Evolutionary conservation across 2,113 vertebrate genomes (phyloP).

Genomic region (Neomonachus schauinslandi): DNA sequence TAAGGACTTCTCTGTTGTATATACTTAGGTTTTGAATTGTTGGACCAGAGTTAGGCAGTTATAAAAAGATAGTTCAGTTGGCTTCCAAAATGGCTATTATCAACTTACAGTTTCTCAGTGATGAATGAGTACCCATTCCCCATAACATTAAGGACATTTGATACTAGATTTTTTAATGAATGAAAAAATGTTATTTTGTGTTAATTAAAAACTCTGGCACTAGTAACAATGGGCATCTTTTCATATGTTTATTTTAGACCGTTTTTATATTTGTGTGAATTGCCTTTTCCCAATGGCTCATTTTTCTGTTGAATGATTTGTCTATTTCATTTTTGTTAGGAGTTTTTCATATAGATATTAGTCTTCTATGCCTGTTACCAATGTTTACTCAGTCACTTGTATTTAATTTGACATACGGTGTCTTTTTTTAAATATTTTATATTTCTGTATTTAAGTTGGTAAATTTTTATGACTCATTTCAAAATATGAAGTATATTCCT

Average conservation of each 20-base stretch:
- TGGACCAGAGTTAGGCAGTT: neutral
- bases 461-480: neutral
- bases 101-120: neutral
- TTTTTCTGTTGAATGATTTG: neutral
- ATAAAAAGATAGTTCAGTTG: slow-evolving; percentile 24
- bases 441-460: slow-evolving; percentile 9
- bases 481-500: neutral
- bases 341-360: neutral
- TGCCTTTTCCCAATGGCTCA: neutral
- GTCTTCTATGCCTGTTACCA: neutral
- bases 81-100: neutral
- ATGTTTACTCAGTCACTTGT: neutral
- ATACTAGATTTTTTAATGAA: neutral
- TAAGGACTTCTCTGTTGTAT: neutral
- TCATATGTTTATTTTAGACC: neutral
- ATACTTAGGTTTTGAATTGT: slow-evolving; percentile 7
- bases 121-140: neutral
- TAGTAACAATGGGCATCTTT: neutral
- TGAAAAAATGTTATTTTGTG: neutral
- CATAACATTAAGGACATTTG: neutral
- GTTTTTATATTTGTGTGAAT: neutral
- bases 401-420: neutral
- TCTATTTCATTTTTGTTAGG: neutral
- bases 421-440: neutral
- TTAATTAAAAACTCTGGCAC: neutral